A percentile compares a stretch with the other conserved stretches of the same genome.
These are phyloP conservation scores for Rhyacophila evoluta DNA, from an alignment of 2,888 invertebrate species.

Conservation along the genomic window DNA sequence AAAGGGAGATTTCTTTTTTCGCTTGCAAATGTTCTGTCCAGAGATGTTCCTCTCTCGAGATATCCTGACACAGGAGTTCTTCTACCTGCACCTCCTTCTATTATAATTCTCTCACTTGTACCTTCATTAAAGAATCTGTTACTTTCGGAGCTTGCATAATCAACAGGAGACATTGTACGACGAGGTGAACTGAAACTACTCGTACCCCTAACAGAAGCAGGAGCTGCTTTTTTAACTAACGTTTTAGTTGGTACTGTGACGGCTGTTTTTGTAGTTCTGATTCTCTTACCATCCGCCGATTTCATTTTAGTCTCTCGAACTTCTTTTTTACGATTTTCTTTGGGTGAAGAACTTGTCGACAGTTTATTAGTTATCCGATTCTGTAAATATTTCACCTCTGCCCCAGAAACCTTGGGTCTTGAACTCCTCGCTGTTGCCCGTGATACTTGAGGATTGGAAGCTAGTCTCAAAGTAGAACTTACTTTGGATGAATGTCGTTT, in stretches of 20 bases:
- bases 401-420: conserved; percentile 60
- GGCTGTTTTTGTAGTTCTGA: conserved; percentile 59
- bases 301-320: conserved; percentile 56
- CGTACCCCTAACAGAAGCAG: conserved; percentile 60
- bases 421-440: conserved; percentile 58
- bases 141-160: conserved; percentile 61
- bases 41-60: conserved; percentile 67
- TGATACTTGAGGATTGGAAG: conserved; percentile 60
- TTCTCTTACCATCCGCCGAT: conserved; percentile 58
- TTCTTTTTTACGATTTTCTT: conserved; percentile 52
- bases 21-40: conserved; percentile 71
- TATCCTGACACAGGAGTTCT: conserved; percentile 68
- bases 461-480: conserved; percentile 76
- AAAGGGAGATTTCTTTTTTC: conserved; percentile 65
- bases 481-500: conserved; percentile 81
- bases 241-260: conserved; percentile 66
- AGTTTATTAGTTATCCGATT: conserved; percentile 74
- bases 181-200: conserved; percentile 68
- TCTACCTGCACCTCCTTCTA: conserved; percentile 68
- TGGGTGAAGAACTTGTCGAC: conserved; percentile 58
- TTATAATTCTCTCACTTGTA: conserved; percentile 60
- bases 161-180: conserved; percentile 64
- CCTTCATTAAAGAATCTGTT: conserved; percentile 59
- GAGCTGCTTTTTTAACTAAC: conserved; percentile 61
- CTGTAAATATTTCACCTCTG: conserved; percentile 73